Evolutionary conservation across 2,888 invertebrate species (phyloP).

Genomic region (Beris chalybata): DNA sequence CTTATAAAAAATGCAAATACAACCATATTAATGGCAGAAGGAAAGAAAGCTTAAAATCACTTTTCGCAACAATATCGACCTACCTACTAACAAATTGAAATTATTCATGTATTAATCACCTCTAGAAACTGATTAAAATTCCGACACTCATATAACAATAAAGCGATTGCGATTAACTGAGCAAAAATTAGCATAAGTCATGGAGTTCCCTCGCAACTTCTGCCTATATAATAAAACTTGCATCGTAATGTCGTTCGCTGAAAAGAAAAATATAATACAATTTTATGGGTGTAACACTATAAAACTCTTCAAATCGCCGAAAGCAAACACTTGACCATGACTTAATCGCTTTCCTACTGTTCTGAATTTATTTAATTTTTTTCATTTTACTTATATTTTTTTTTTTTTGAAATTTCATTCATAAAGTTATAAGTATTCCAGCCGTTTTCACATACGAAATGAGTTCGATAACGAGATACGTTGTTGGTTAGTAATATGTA

Average conservation of each 20-base stretch:
- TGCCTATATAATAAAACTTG: slow-evolving; percentile 26
- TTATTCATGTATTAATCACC: slow-evolving; percentile 32
- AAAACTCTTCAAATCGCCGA: slow-evolving; percentile 28
- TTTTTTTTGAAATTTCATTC: slow-evolving; percentile 22
- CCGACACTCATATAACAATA: slow-evolving; percentile 32
- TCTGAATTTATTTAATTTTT: slow-evolving; percentile 24
- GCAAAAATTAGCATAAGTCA: slow-evolving; percentile 30
- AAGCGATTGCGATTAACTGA: slow-evolving; percentile 25
- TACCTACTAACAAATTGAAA: slow-evolving; percentile 26
- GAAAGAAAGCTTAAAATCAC: no score
- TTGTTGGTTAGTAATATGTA: no score
- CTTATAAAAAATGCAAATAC: no score
- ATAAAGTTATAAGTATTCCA: slow-evolving; percentile 20
- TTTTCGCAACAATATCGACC: no score
- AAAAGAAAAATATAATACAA: background rate
- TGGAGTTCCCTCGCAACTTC: slow-evolving; percentile 3
- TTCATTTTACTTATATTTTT: slow-evolving; percentile 6
- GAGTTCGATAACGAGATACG: slow-evolving; percentile 6
- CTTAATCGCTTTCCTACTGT: slow-evolving; percentile 32
- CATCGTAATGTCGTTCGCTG: slow-evolving; percentile 23
- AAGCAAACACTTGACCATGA: slow-evolving; percentile 30
- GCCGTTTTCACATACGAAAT: slow-evolving; percentile 9
- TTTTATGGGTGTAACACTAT: slow-evolving; percentile 13
- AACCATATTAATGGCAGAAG: no score
- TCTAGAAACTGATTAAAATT: slow-evolving; percentile 27